Base-by-base conservation (phyloP, 2,888 invertebrate species). In the Callyntrura sp. region DNA sequence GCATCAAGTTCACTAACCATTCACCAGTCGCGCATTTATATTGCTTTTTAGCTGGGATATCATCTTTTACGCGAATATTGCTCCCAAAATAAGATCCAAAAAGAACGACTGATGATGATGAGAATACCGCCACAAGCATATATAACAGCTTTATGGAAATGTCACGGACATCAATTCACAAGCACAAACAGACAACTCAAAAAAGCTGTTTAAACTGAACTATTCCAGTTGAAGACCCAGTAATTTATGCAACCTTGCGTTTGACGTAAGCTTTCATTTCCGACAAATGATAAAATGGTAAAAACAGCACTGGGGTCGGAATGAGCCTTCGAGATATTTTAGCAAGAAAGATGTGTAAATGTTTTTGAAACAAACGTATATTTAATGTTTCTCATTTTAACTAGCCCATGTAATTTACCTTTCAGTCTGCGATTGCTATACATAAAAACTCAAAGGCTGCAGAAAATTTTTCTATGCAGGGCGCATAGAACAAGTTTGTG, bases 121-220 rank as follows among this genome's bases (percentile, higher is more conserved):
- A 79, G 79, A 43, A 57, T 20, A 76, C 1, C 57, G 78, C 78
- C 78, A 78, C 17, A n/a, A 78, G 51, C 65, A 68, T 5, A n/a
- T 35, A 17, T n/a, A 20, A 43, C 17, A 17, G 43, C 2, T 70
- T 70, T 70, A 70, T 70, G 70, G 20, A 84, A 84, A 70, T 84
- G 84, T 84, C 84, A 84, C 70, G 70, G 68, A 68, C 83, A 83
- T 83, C 48, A 43, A 43, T 2, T 57, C 79, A 51, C 6, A 73
- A 45, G 23, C 5, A 20, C 60, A 55, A n/a, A 4, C 70, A 70
- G 43, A 70, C 45, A 55, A 76, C 23, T 70, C 17, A n/a, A 17
- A 25, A 81, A 35, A 11, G 5, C 43, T 57, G 81, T 14, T 68
- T 23, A 81, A 82, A 82, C 62, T 62, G 81, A 82, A 12, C 45